Evolutionary conservation across 2,113 vertebrate species (phyloP), one percentile per base, ranked within the genome.

Genomic region (Aphelocoma coerulescens): DNA sequence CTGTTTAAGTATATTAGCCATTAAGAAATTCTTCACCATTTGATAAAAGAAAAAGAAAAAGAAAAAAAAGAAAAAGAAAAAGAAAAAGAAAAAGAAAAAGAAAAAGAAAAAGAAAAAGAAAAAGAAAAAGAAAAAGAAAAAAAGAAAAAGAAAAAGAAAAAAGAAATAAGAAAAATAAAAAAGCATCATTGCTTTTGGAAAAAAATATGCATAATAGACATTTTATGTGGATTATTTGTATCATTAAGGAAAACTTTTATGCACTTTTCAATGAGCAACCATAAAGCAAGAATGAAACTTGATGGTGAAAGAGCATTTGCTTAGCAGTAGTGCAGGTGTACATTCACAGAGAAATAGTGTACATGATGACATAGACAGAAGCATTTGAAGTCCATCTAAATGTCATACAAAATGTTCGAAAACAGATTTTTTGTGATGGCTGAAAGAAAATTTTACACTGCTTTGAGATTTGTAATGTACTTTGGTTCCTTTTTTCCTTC

Each of bases 221-320:
- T 93, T 93, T 44, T 51, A 89, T 91, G 13, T 79, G n/a, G 62
- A 87, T 95, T 92, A 75, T 93, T 95, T 95, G 15, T 94, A 58
- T 85, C 44, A 89, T 93, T 92, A 94, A 90, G 17, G 71, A 91
- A 71, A 96, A 95, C 24, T 43, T 27, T 91, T 92, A 69, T 37
- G 12, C 58, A 39, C 48, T 93, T 89, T 95, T 95, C 63, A 95
- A 80, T 66, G 27, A 95, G 22, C 43, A 97, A 93, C 85, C 23
- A 71, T 79, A 75, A 41, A 72, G 30, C 43, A 96, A 74, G 76
- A 97, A 87, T 73, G 39, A 68, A 95, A 91, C 85, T 86, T 93
- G 43, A 69, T 82, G 24, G 43, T 79, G 55, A 95, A 86, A 26
- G 30, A 94, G 44, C 43, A 92, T 93, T 97, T 96, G 27, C 44